These are phyloP conservation scores for Euplagia quadripunctaria DNA, from an alignment of 2,888 invertebrate species.

Conservation along the genomic window DNA sequence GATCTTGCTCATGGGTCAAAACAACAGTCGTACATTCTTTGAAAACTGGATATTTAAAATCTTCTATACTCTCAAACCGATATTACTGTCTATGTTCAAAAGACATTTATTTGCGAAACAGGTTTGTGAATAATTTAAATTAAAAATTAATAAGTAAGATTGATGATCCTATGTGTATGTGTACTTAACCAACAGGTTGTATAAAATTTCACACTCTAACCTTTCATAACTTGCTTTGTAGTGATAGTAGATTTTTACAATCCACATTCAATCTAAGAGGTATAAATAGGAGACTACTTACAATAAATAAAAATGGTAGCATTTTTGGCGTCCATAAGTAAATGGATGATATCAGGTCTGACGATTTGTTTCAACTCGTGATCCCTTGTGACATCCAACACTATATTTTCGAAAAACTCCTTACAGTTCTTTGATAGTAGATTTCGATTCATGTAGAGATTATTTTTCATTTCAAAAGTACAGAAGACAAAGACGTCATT, in stretches of 20 bases:
- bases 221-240: not conserved
- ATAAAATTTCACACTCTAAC: not conserved
- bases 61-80: not conserved
- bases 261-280: too few species aligned
- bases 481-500: conserved; percentile 85
- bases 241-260: conserved; percentile 18
- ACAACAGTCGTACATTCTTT: too few species aligned
- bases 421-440: conserved; percentile 33
- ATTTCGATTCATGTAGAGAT: conserved; percentile 83
- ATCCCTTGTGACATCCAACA: conserved; percentile 71
- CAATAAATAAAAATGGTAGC: conserved; percentile 48
- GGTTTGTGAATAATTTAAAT: not conserved
- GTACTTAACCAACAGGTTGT: too few species aligned
- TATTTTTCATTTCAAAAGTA: conserved; percentile 83
- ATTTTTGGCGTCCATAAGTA: conserved; percentile 85
- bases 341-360: conserved; percentile 86
- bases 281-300: not conserved
- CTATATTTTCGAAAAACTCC: conserved; percentile 68
- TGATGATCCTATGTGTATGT: too few species aligned
- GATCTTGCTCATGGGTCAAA: too few species aligned
- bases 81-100: too few species aligned
- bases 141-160: not conserved
- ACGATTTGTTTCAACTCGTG: conserved; percentile 69
- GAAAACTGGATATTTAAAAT: too few species aligned
- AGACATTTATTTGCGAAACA: not conserved